Conservation (phyloP, 2,888 invertebrate species). For the Hydraecia micacea region DNA sequence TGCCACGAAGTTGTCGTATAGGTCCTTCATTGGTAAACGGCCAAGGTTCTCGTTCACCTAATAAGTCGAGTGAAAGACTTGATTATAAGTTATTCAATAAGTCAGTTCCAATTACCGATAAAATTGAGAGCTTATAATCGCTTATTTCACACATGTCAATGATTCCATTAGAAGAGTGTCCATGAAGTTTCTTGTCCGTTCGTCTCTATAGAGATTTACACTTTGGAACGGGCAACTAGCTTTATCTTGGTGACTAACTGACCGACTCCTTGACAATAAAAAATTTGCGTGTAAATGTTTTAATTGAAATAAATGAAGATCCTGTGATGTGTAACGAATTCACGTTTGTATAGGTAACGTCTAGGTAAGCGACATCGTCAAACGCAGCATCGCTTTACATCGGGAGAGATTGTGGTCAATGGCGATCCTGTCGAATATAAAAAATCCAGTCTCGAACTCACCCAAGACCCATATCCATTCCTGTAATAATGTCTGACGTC, state of each 20-base stretch:
- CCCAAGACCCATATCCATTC: conserved; percentile 84
- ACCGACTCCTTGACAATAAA: background rate
- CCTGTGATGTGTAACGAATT: background rate
- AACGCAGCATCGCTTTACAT: background rate
- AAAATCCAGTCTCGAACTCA: conserved; percentile 59
- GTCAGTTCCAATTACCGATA: background rate
- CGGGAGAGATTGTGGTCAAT: background rate
- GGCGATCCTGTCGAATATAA: background rate
- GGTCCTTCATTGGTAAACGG: conserved; percentile 92
- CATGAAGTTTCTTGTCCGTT: background rate
- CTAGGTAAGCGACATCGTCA: background rate
- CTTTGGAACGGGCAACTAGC: background rate
- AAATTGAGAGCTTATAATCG: background rate
- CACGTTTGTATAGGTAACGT: background rate
- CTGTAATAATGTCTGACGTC: conserved; percentile 94
- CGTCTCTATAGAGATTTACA: background rate
- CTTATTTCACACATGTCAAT: background rate
- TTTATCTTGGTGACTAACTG: background rate
- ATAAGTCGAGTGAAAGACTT: conserved; percentile 4
- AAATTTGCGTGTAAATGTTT: background rate
- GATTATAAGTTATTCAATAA: background rate
- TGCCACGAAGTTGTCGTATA: conserved; percentile 89
- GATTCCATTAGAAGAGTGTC: background rate
- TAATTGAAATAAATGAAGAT: background rate
- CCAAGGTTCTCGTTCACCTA: conserved; percentile 92